Evolutionary conservation across 2,113 vertebrate species (phyloP).

Genomic region (Zosterops japonicus): DNA sequence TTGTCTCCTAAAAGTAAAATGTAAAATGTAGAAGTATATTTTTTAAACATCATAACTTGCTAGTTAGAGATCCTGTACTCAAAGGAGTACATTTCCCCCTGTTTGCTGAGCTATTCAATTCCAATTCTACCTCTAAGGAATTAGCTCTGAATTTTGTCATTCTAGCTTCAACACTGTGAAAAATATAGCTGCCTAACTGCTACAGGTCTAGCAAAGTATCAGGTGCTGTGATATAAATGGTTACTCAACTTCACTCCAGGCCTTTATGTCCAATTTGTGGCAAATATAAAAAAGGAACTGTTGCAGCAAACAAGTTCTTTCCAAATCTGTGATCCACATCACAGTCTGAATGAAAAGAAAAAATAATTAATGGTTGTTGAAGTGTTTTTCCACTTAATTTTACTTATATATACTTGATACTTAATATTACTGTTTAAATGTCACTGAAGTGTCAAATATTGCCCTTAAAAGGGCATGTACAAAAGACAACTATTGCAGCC

Average conservation of each 20-base stretch:
- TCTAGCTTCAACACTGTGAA: neutral
- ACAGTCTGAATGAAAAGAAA: neutral
- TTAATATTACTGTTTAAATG: neutral
- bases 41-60: neutral
- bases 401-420: neutral
- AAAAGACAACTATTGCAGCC: neutral
- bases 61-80: neutral
- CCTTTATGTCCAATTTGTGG: neutral
- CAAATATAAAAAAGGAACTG: neutral
- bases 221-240: neutral
- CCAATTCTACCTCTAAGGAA: neutral
- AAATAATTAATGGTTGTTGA: neutral
- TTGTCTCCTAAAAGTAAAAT: neutral
- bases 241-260: neutral
- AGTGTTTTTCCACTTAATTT: neutral
- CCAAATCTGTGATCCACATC: neutral
- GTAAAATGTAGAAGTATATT: neutral
- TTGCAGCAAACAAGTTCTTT: neutral
- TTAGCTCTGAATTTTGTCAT: neutral
- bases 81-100: neutral
- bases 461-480: neutral
- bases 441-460: neutral
- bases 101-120: neutral
- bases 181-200: neutral
- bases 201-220: neutral